phyloP scores from a whole-genome alignment of 2,113 vertebrate species.

The Cariama cristata region DNA sequence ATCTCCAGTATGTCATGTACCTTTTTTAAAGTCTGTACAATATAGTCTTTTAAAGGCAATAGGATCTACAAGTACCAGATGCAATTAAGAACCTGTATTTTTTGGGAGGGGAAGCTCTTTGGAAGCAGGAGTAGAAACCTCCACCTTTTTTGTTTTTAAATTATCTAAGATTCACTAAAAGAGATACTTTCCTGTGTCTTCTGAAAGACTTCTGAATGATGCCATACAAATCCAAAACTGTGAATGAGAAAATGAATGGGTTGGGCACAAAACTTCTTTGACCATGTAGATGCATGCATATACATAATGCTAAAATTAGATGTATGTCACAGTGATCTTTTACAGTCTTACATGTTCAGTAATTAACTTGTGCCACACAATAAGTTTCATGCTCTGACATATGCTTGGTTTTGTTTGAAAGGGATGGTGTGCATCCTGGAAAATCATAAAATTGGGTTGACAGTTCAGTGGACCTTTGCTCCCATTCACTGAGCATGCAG shows the following conservation, averaged over 20 bases:
- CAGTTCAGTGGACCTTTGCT: constrained; percentile 81
- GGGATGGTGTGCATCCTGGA: constrained; percentile 78
- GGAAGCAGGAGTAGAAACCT: not conserved
- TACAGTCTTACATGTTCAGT: constrained; percentile 70
- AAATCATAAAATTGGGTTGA: constrained; percentile 84
- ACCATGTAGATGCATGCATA: not conserved
- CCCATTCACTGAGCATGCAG: constrained; percentile 74
- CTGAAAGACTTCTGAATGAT: not conserved
- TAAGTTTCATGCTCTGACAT: constrained; percentile 87
- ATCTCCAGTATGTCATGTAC: not conserved
- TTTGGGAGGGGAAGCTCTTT: not conserved
- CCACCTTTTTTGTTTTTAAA: not conserved
- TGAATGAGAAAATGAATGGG: not conserved
- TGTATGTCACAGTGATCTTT: constrained; percentile 50
- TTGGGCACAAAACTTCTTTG: not conserved
- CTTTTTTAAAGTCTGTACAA: not conserved
- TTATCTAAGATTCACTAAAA: not conserved
- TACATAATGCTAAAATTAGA: not conserved
- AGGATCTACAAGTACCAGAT: not conserved
- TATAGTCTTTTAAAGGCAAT: not conserved
- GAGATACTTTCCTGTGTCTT: not conserved
- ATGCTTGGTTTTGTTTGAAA: constrained; percentile 89
- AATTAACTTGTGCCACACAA: constrained; percentile 82
- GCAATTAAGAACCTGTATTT: not conserved
- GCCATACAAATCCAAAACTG: not conserved